Evolutionary conservation across 2,888 invertebrate species (phyloP), one percentile per base, ranked within the genome.

Genomic region (Synergus gifuensis): DNA sequence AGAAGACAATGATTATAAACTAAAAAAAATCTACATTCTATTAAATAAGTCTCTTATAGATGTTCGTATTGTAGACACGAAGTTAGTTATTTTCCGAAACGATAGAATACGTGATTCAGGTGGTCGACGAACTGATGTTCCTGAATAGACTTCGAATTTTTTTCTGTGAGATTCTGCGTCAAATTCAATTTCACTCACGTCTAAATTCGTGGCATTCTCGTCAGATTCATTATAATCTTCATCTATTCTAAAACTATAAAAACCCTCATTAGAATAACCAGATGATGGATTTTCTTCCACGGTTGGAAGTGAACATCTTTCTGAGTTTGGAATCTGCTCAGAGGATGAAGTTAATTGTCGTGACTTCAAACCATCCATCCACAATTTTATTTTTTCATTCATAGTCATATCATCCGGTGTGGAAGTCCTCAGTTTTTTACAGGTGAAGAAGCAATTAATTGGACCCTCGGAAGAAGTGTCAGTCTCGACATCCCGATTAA

Each of bases 401-500:
- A 82, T 66, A 12, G 78, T 46, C 16, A 81, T 67, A 40, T 81
- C 82, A 36, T 76, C 40, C n/a, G 78, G 77, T 22, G 40, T 36
- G 5, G 78, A 62, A 4, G 77, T 78, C 76, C 80, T 83, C 28
- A 79, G 76, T 54, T 85, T 82, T 60, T 81, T 80, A 7, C 86
- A 77, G 4, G 82, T 63, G 28, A 79, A 66, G 69, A 82, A 83
- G 28, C 85, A 85, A 11, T 54, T 69, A 40, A 73, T 77, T 16
- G 76, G 40, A 22, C 76, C 44, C 66, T 79, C 81, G 1, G 76
- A 54, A 28, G 77, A 60, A n/a, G 62, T 44, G 22, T 85, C 84
- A 2, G 83, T 58, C 78, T 85, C 86, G 0, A 69, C 76, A 76
- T 85, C 85, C 60, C 82, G 78, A 69, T 85, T 84, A 22, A 87